A percentile compares a stretch with the other conserved stretches of the same genome.
Evolutionary conservation across 1,140 invertebrate genomes (phyloP).

Genomic region (Bombus pyrosoma): DNA sequence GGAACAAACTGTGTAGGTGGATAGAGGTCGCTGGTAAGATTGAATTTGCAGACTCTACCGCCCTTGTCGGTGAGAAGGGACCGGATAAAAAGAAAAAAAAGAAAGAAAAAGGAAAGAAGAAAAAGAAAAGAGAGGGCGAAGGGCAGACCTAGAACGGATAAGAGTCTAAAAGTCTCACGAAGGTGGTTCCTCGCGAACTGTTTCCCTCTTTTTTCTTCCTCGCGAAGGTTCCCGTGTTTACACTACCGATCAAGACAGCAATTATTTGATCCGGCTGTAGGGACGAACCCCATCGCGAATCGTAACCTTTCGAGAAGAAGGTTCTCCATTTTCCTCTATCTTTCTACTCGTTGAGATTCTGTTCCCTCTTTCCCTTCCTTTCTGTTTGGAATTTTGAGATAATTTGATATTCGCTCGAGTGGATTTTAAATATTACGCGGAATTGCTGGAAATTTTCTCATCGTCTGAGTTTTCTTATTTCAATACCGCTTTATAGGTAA

Average conservation of each 20-base stretch:
- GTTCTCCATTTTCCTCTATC: background rate
- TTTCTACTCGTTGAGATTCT: too few species aligned
- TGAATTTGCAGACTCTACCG: conserved; percentile 69
- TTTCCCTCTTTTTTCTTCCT: background rate
- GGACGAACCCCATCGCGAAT: conserved; percentile 36
- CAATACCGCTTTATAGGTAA: background rate
- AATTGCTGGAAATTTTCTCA: conserved; percentile 6
- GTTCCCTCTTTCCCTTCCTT: too few species aligned
- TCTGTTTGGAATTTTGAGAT: background rate
- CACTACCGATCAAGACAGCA: conserved; percentile 66
- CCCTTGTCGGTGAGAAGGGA: conserved; percentile 39
- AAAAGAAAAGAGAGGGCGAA: background rate
- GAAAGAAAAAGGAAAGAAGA: background rate
- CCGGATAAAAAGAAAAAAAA: background rate
- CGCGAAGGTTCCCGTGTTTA: conserved; percentile 54
- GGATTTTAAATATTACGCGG: conserved; percentile 37
- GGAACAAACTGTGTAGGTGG: conserved; percentile 69
- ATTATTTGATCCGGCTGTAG: conserved; percentile 70
- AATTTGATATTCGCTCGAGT: conserved; percentile 29
- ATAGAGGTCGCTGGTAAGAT: conserved; percentile 66
- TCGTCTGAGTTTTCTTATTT: background rate
- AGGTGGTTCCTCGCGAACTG: conserved; percentile 23
- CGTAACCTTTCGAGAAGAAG: background rate
- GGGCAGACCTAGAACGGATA: conserved; percentile 42
- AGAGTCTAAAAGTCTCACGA: conserved; percentile 48